phyloP scores from a whole-genome alignment of 1,140 invertebrate species.

The Mylabris phalerata region DNA sequence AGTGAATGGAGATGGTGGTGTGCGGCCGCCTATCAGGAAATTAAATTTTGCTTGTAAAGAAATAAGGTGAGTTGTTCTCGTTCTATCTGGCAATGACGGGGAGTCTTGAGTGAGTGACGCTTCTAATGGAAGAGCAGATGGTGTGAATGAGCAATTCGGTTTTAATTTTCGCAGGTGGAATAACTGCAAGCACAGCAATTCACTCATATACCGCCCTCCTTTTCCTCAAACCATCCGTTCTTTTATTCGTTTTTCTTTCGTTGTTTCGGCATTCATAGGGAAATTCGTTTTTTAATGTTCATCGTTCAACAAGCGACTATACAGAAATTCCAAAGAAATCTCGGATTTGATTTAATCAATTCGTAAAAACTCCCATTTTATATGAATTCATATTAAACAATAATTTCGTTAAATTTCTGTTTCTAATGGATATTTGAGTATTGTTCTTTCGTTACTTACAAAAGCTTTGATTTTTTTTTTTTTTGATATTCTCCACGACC shows the following conservation, averaged over 20 bases:
- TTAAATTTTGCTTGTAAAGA: slow-evolving; percentile 43
- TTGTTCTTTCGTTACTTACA: too few relatives aligned
- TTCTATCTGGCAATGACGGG: slow-evolving; percentile 39
- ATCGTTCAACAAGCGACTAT: too few relatives aligned
- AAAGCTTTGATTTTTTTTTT: too few relatives aligned
- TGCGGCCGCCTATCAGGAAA: slow-evolving; percentile 36
- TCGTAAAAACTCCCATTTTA: too few relatives aligned
- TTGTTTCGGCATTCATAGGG: slow-evolving; percentile 6
- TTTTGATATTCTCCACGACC: too few relatives aligned
- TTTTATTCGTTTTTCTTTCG: background rate
- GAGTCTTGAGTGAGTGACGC: slow-evolving; percentile 36
- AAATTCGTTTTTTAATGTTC: slow-evolving; percentile 11
- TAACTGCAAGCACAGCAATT: slow-evolving; percentile 3
- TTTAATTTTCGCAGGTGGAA: slow-evolving; percentile 43
- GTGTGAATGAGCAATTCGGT: slow-evolving; percentile 43
- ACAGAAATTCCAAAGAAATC: too few relatives aligned
- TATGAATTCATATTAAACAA: too few relatives aligned
- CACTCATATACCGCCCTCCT: too few relatives aligned
- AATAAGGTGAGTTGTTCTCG: slow-evolving; percentile 41
- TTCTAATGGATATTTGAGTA: too few relatives aligned
- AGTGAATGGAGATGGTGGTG: slow-evolving; percentile 29
- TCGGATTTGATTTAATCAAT: too few relatives aligned
- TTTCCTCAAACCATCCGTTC: too few relatives aligned
- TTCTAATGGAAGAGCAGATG: slow-evolving; percentile 42
- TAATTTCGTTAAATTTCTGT: too few relatives aligned